A percentile compares a stretch with the other conserved stretches of the same genome.
These are phyloP conservation scores for Acanthococcus lagerstroemiae DNA, from an alignment of 2,888 invertebrate genomes.

Conservation along the genomic window DNA sequence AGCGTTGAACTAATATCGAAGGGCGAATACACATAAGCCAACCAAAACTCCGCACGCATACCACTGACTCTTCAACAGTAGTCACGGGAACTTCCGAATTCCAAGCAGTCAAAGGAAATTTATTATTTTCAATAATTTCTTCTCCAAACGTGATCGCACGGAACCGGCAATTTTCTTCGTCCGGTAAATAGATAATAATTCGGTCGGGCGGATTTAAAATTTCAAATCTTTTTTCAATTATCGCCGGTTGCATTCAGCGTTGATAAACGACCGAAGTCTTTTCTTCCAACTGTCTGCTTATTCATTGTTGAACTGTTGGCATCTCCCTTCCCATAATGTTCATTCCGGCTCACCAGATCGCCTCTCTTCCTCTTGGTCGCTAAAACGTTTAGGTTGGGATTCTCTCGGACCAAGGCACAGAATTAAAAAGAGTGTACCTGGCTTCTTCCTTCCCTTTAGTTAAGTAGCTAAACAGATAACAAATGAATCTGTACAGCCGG, in stretches of 20 bases:
- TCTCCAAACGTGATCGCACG: too few relatives aligned
- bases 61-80: too few relatives aligned
- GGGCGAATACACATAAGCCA: too few relatives aligned
- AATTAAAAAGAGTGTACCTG: neutral
- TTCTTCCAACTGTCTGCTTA: neutral
- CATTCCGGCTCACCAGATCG: neutral
- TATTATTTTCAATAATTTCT: too few relatives aligned
- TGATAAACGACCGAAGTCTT: constrained; percentile 1
- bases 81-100: too few relatives aligned
- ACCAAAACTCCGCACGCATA: too few relatives aligned
- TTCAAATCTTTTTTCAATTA: constrained; percentile 4
- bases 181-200: neutral
- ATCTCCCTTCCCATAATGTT: neutral
- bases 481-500: constrained; percentile 12
- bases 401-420: neutral
- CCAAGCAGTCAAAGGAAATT: too few relatives aligned
- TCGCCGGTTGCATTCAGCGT: neutral
- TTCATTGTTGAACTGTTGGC: neutral
- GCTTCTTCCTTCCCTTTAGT: neutral
- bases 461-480: constrained; percentile 17
- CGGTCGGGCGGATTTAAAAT: neutral
- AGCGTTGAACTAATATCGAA: too few relatives aligned
- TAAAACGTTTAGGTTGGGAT: too few relatives aligned
- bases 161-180: too few relatives aligned
- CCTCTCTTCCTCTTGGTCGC: neutral